A percentile compares a stretch with the other conserved stretches of the same genome.
These are phyloP conservation scores for Luperina nickerlii DNA, from an alignment of 2,888 invertebrate species.

Conservation along the genomic window DNA sequence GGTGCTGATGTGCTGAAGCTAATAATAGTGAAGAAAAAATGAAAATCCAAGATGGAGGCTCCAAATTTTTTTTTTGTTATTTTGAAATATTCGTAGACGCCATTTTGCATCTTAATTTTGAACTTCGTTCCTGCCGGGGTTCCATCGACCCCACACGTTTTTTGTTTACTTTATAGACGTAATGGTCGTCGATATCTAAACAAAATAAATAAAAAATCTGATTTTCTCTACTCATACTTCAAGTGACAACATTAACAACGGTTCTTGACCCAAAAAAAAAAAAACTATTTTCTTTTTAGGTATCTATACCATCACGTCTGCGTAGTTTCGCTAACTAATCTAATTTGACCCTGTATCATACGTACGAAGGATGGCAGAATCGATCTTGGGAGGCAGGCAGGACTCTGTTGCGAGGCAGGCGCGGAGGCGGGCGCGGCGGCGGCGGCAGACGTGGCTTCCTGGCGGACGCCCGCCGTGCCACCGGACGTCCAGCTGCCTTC, in stretches of 20 bases:
- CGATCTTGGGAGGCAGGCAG: conserved; percentile 91
- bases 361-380: conserved; percentile 95
- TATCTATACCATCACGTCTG: not conserved
- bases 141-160: not conserved
- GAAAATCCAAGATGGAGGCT: not conserved
- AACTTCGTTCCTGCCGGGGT: no score
- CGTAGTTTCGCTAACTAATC: not conserved
- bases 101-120: not conserved
- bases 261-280: not conserved
- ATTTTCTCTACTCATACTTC: not conserved
- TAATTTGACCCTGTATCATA: conserved; percentile 57
- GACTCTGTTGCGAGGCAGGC: conserved; percentile 90
- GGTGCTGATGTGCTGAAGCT: no score
- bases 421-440: conserved; percentile 88
- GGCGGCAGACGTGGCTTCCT: conserved; percentile 87
- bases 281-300: not conserved
- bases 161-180: not conserved
- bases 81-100: not conserved
- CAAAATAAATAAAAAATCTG: not conserved
- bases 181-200: not conserved
- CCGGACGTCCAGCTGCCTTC: conserved; percentile 97
- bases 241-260: not conserved
- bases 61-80: not conserved
- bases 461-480: conserved; percentile 92
- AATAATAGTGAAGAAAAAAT: not conserved